Base-by-base conservation (phyloP, 2,888 invertebrate genomes). In the Abrostola triplasia region DNA sequence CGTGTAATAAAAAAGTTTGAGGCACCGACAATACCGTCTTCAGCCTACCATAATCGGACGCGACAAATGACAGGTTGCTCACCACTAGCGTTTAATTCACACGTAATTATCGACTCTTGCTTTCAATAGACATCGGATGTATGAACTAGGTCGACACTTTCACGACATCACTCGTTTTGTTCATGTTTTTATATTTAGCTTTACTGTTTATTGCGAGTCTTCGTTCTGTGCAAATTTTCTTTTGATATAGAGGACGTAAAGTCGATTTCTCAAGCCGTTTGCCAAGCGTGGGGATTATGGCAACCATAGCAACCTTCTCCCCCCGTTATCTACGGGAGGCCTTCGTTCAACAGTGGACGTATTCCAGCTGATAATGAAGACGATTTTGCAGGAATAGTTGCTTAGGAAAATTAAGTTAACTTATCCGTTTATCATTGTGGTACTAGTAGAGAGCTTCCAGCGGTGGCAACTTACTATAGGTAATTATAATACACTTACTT, bases 91-190 rank as follows among this genome's bases (percentile, higher is more conserved):
- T 65, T 72, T 67, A 77, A 79, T 80, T 77, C 73, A 70, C 79
- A 73, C 75, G 67, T 79, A 74, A 79, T 79, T 79, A 81, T 76
- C 67, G 62, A 87, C 89, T 89, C 73, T 90, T 88, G 85, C 88
- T 88, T 88, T 89, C 89, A 70, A 82, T 85, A 81, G 84, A 78
- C 78, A 83, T 83, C 82, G 81, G 83, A 84, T 82, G 83, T 81
- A 80, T 80, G 70, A 77, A 64, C 70, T 79, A 59, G 79, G 79
- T 80, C 87, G 84, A 75, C 73, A 88, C 90, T 90, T 90, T 90
- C 90, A 82, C 89, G 73, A 66, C 79, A 59, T 52, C 57, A 36
- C 72, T 79, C 70, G 36, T 36, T 67, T 58, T 59, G 60, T 71
- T 68, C 65, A 54, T 55, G 10, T 61, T 49, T 59, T 53, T 10